phyloP scores from a whole-genome alignment of 2,888 invertebrate species.

The Timema podura region DNA sequence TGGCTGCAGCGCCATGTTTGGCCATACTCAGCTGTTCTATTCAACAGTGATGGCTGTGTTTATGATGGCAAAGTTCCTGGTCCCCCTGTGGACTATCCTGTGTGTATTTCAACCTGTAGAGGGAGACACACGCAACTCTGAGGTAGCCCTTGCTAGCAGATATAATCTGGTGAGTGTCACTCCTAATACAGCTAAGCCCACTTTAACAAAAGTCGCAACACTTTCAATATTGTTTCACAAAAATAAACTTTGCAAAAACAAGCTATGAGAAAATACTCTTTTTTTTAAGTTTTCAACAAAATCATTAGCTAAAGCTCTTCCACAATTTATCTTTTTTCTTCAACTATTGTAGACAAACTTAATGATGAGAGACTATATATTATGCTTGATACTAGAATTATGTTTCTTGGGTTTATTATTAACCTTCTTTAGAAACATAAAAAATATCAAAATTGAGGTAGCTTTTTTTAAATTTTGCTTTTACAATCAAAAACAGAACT shows the following conservation, averaged over 20 bases:
- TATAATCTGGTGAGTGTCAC: conserved; percentile 38
- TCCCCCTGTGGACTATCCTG: conserved; percentile 40
- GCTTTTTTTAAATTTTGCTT: too few species aligned
- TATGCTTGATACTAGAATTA: too few species aligned
- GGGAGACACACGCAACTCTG: conserved; percentile 39
- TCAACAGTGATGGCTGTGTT: conserved; percentile 39
- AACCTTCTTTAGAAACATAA: too few species aligned
- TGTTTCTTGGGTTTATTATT: too few species aligned
- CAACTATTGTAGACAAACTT: too few species aligned
- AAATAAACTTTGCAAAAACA: too few species aligned
- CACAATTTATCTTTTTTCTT: too few species aligned
- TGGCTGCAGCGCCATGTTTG: conserved; percentile 43
- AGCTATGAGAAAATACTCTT: background rate
- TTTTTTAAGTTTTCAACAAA: background rate
- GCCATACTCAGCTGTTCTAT: conserved; percentile 45
- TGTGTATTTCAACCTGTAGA: conserved; percentile 40
- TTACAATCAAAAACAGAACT: too few species aligned
- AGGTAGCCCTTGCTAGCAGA: conserved; percentile 41
- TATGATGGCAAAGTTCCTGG: conserved; percentile 38
- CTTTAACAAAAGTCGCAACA: background rate
- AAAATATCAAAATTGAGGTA: too few species aligned
- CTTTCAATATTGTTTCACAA: too few species aligned
- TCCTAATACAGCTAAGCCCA: background rate
- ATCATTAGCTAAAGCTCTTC: too few species aligned
- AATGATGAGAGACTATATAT: too few species aligned